Conservation (phyloP, 2,888 invertebrate species). For the Troilus luridus region DNA sequence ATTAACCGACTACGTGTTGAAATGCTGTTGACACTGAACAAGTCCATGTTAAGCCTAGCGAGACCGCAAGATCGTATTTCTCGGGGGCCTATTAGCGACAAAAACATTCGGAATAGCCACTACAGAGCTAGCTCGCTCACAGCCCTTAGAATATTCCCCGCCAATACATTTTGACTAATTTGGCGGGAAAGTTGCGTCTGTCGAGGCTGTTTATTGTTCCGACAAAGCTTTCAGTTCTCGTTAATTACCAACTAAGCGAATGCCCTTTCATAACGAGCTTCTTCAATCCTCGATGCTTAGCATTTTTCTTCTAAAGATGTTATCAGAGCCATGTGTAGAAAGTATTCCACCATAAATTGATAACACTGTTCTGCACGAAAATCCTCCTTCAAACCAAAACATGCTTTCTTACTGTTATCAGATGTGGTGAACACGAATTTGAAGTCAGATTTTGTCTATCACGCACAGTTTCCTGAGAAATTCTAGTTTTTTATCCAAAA, state of each 20-base stretch:
- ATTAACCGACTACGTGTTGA: not conserved
- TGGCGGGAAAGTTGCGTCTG: conserved; percentile 20
- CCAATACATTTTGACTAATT: conserved; percentile 17
- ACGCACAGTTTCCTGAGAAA: too few relatives aligned
- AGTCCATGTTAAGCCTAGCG: not conserved
- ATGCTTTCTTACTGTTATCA: too few relatives aligned
- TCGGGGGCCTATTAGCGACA: conserved; percentile 37
- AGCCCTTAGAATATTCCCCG: conserved; percentile 7
- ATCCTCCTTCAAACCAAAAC: too few relatives aligned
- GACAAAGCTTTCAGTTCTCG: conserved; percentile 27
- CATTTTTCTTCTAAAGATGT: not conserved
- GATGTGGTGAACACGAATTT: too few relatives aligned
- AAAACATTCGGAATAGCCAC: conserved; percentile 42
- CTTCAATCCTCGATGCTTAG: not conserved
- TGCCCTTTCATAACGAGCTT: not conserved
- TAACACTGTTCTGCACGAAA: too few relatives aligned
- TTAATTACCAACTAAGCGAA: not conserved
- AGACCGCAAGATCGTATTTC: not conserved
- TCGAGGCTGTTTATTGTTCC: not conserved
- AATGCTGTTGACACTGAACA: conserved; percentile 19
- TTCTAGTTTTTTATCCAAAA: too few relatives aligned
- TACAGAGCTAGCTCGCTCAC: not conserved
- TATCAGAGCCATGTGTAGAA: not conserved
- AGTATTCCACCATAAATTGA: not conserved
- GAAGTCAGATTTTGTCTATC: too few relatives aligned